Base-by-base conservation (phyloP, 2,797 vertebrate species). In the Momotus momota region DNA sequence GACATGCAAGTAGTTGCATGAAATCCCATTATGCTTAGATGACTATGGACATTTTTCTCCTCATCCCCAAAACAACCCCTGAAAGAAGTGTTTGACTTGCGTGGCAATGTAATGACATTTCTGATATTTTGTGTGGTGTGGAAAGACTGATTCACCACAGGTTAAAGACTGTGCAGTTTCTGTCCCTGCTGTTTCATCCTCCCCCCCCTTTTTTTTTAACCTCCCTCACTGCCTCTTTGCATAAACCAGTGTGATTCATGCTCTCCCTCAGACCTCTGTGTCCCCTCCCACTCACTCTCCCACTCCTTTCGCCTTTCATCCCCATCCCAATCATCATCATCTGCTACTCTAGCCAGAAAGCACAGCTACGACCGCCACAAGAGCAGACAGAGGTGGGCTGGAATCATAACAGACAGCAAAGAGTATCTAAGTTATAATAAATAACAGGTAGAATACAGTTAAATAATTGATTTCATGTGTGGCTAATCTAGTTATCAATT, bases 61-160 rank as follows among this genome's bases (percentile, higher is more conserved):
- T 3, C 3, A 4, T 35, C 20, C 4, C 14, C 1, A 6, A 8
- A 55, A 25, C 4, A 31, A 5, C 13, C 17, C 21, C 62, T 23
- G 23, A 5, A 51, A 57, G 22, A 43, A 52, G 5, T 0, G 0
- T 49, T 23, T 58, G 60, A 16, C n/a, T 70, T 31, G 14, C 40
- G 22, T 26, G 23, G 31, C 25, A 23, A 5, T 4, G 5, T 11
- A 40, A 14, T 9, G 38, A 21, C 69, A 43, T 31, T 65, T 54
- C 62, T 46, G 31, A 25, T 27, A 52, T 19, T 19, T 75, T 52
- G 64, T 43, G 2, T 4, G n/a, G 22, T 15, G 38, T 18, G 15
- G 33, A 88, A 71, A 8, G 57, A 26, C 35, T 55, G 70, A 82
- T 66, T 55, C 57, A 40, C 20, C 13, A 78, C 41, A 81, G 38